Conservation (phyloP, 2,888 invertebrate species). For the Tetropium fuscum region DNA sequence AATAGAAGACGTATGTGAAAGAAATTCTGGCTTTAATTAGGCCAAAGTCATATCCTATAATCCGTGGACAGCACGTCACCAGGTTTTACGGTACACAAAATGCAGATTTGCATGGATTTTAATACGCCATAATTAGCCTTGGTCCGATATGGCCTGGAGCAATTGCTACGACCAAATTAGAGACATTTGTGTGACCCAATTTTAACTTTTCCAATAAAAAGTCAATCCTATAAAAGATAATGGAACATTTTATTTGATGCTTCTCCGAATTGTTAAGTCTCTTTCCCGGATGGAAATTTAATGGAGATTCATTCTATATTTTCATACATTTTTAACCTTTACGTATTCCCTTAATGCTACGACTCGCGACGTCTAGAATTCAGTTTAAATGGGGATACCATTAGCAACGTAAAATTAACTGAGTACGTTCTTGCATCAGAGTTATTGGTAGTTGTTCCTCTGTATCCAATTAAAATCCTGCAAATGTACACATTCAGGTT, state of each 20-base stretch:
- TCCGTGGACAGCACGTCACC: no score
- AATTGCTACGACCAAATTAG: slow-evolving; percentile 18
- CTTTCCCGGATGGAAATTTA: slow-evolving; percentile 30
- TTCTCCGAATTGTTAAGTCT: slow-evolving; percentile 25
- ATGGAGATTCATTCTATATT: slow-evolving; percentile 27
- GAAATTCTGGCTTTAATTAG: no score
- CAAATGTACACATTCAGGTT: no score
- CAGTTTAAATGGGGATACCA: no score
- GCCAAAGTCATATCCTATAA: no score
- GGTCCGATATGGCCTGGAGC: background rate
- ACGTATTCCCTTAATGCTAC: background rate
- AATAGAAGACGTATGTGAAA: no score
- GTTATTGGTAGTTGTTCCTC: no score
- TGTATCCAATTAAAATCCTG: no score
- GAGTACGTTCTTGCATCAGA: no score
- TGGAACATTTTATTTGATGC: slow-evolving; percentile 36
- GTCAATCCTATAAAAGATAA: slow-evolving; percentile 16
- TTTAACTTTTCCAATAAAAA: slow-evolving; percentile 24
- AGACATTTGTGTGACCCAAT: slow-evolving; percentile 25
- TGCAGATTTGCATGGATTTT: background rate
- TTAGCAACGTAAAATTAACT: no score
- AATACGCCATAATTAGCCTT: slow-evolving; percentile 2
- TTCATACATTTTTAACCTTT: slow-evolving; percentile 22
- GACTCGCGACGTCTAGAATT: background rate
- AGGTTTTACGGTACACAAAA: background rate